A percentile compares a stretch with the other conserved stretches of the same genome.
These are phyloP conservation scores for Stenoptilia bipunctidactyla DNA, from an alignment of 2,888 invertebrate genomes.

Conservation along the genomic window DNA sequence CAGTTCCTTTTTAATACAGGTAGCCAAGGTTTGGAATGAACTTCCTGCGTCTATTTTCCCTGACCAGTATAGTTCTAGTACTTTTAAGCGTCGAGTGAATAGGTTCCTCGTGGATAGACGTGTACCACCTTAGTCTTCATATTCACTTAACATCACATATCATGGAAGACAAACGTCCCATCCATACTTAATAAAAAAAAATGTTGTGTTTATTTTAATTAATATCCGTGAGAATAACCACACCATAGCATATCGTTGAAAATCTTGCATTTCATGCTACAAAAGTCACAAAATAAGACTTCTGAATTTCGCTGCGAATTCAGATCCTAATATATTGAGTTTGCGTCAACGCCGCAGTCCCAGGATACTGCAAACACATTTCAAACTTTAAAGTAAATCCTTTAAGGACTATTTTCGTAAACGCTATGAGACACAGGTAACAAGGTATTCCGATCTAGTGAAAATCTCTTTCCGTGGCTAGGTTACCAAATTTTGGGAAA, in stretches of 20 bases:
- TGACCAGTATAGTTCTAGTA: no score
- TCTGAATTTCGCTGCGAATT: not conserved
- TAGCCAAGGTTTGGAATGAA: no score
- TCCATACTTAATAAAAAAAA: no score
- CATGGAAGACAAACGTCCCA: no score
- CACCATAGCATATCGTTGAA: not conserved
- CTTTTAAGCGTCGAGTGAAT: no score
- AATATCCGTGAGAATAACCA: no score
- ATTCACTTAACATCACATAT: no score
- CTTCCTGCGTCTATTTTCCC: no score
- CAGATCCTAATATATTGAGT: conserved; percentile 1
- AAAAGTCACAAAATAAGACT: not conserved
- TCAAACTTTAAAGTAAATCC: not conserved
- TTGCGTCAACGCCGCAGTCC: not conserved
- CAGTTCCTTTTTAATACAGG: no score
- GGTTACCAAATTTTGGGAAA: not conserved
- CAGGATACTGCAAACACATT: not conserved
- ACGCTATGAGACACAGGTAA: not conserved
- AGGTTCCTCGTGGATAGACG: no score
- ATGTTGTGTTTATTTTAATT: no score
- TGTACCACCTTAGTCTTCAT: no score
- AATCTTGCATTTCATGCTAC: not conserved
- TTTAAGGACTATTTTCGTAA: not conserved
- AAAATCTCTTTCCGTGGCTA: not conserved
- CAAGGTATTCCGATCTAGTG: not conserved